A percentile compares a stretch with the other conserved stretches of the same genome.
Conservation (phyloP, 30 jellyfish, hydroid and myxozoan genomes). For the Calvadosia cruxmelitensis region DNA sequence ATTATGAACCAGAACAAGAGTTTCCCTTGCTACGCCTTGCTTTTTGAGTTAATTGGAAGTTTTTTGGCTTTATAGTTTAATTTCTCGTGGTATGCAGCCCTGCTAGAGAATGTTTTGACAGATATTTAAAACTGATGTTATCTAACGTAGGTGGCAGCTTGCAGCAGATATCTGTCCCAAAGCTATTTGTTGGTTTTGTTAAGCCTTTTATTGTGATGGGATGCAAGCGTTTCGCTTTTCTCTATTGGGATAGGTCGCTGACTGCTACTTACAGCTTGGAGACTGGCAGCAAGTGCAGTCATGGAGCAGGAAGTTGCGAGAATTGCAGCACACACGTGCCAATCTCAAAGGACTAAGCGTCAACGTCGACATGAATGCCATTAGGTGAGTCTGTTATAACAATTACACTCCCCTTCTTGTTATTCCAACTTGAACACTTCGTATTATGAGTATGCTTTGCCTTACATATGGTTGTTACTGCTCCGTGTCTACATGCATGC, state of each 20-base stretch:
- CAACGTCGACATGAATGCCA: slow-evolving; percentile 58
- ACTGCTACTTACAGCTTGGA: slow-evolving; percentile 82
- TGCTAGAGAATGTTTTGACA: too few species aligned
- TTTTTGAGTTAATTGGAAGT: too few species aligned
- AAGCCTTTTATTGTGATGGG: too few species aligned
- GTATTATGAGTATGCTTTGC: neutral
- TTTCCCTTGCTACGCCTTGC: neutral
- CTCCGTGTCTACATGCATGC: too few species aligned
- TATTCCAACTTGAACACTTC: too few species aligned
- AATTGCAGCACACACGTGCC: slow-evolving; percentile 40
- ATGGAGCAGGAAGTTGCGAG: slow-evolving; percentile 78
- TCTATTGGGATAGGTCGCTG: slow-evolving; percentile 74
- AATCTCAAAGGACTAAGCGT: slow-evolving; percentile 56
- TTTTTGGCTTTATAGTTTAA: too few species aligned
- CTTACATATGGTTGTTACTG: neutral
- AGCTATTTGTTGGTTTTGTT: too few species aligned
- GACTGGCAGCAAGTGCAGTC: slow-evolving; percentile 90
- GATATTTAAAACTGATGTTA: too few species aligned
- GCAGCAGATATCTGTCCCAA: too few species aligned
- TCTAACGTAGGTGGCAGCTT: too few species aligned
- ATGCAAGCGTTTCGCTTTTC: too few species aligned
- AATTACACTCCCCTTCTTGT: neutral
- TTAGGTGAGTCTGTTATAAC: slow-evolving; percentile 38
- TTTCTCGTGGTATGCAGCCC: too few species aligned
- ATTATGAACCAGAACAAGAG: neutral